Base-by-base conservation (phyloP, 1,140 invertebrate genomes). In the Argopecten irradians region DNA sequence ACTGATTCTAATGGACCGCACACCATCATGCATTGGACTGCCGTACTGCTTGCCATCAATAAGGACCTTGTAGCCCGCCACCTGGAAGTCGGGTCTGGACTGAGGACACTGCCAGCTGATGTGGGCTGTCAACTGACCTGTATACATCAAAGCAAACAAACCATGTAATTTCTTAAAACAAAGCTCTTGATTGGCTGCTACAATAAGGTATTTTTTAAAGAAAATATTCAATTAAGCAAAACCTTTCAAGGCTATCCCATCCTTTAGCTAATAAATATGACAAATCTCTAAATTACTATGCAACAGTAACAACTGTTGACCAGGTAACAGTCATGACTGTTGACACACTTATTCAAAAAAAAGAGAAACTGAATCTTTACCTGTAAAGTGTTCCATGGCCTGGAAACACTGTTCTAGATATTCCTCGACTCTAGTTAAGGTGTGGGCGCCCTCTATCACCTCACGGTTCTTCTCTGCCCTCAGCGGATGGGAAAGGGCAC, bases 21-120 rank as follows among this genome's bases (percentile, higher is more conserved):
- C 92, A 82, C 93, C 93, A 22, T 93, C 89, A 90, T 94, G 93
- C 89, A 95, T 92, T 16, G 93, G 92, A 86, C 90, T 94, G 13
- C 95, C 95, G 89, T 95, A 95, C 88, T 95, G 95, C 90, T 95
- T 95, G 13, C 94, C 95, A 92, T 95, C 94, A 34, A 95, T 94
- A 83, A 95, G 91, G 13, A 95, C 93, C 87, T 94, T 94, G 90
- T 93, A 95, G 28, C 94, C 94, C 14, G 93, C 90, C 1, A 95
- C 86, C 41, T 91, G 87, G 2, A 95, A 91, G 89, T 95, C 93
- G 32, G 92, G 92, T 87, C 94, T 94, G 33, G 92, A 91, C 91
- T 95, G 95, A 9, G 92, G 91, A 91, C 94, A 94, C 28, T 94
- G 92, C 95, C 95, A 95, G 86, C 93, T 94, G 7, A 95, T 91